A percentile compares a stretch with the other conserved stretches of the same genome.
Conservation (phyloP, 1,140 invertebrate species). For the Bicyclus anynana region DNA sequence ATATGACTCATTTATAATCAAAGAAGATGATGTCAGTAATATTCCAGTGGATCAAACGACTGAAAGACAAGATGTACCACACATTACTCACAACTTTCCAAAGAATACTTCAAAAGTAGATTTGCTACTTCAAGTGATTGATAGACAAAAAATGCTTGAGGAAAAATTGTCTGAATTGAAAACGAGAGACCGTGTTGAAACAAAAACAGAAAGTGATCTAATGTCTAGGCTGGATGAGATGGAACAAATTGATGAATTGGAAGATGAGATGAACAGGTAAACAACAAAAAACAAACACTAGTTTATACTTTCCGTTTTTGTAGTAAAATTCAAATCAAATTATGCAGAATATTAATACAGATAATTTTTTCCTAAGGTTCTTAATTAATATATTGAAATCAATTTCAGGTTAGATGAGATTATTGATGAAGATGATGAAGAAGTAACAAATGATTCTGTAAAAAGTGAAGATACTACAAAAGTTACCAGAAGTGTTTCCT, state of each 20-base stretch:
- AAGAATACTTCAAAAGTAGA: conserved; percentile 38
- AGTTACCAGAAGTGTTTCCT: conserved; percentile 54
- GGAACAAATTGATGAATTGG: conserved; percentile 78
- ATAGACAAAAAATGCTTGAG: conserved; percentile 75
- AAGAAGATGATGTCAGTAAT: conserved; percentile 24
- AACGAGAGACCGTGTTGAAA: conserved; percentile 52
- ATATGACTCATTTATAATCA: conserved; percentile 27
- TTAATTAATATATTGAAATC: not conserved
- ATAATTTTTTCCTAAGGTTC: too few relatives aligned
- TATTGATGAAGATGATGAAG: conserved; percentile 38
- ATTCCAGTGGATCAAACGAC: conserved; percentile 10
- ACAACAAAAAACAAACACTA: not conserved
- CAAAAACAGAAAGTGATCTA: conserved; percentile 70
- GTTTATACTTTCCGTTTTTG: too few relatives aligned
- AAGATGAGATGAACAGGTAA: conserved; percentile 76
- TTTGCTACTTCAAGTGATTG: conserved; percentile 67
- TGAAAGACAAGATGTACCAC: conserved; percentile 12
- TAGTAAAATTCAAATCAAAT: too few relatives aligned
- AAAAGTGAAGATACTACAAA: conserved; percentile 30
- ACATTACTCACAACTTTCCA: conserved; percentile 20
- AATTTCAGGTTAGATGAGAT: conserved; percentile 52
- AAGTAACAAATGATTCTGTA: conserved; percentile 29
- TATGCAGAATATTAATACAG: not conserved
- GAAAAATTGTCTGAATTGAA: conserved; percentile 70
- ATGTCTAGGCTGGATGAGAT: conserved; percentile 76